Evolutionary conservation across 2,797 vertebrate genomes (phyloP).

Genomic region (Pseudochirops cupreus): DNA sequence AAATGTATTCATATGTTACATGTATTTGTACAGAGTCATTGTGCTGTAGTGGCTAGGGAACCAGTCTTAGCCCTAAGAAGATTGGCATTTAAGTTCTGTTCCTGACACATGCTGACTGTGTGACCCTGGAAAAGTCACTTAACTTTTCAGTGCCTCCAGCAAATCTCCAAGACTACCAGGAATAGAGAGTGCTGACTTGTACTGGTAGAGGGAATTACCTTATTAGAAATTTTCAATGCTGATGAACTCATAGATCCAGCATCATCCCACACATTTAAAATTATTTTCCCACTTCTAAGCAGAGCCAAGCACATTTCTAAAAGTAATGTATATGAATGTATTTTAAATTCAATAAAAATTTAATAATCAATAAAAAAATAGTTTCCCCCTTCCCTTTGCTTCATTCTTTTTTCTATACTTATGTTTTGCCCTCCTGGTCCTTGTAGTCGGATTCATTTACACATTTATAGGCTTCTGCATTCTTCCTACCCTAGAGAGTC

Average conservation of each 20-base stretch:
- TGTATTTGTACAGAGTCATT: not conserved
- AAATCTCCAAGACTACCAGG: too few relatives aligned
- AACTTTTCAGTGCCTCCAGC: not conserved
- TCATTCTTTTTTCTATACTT: not conserved
- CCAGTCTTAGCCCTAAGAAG: not conserved
- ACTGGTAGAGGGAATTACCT: not conserved
- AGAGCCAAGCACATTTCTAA: not conserved
- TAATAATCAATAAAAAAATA: not conserved
- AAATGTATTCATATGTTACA: not conserved
- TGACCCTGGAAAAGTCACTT: not conserved
- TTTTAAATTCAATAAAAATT: not conserved
- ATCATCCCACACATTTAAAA: not conserved
- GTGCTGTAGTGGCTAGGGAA: not conserved
- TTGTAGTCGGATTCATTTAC: not conserved
- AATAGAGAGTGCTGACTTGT: not conserved
- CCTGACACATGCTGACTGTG: not conserved
- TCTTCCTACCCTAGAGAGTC: not conserved
- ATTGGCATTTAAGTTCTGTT: not conserved
- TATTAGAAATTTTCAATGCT: not conserved
- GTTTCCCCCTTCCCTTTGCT: not conserved
- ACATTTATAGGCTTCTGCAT: not conserved
- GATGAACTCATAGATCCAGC: not conserved
- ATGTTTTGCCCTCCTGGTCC: not conserved
- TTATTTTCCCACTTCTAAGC: not conserved
- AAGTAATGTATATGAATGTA: not conserved